These are phyloP conservation scores for Anableps anableps DNA, from an alignment of 2,797 vertebrate species.

Conservation along the genomic window DNA sequence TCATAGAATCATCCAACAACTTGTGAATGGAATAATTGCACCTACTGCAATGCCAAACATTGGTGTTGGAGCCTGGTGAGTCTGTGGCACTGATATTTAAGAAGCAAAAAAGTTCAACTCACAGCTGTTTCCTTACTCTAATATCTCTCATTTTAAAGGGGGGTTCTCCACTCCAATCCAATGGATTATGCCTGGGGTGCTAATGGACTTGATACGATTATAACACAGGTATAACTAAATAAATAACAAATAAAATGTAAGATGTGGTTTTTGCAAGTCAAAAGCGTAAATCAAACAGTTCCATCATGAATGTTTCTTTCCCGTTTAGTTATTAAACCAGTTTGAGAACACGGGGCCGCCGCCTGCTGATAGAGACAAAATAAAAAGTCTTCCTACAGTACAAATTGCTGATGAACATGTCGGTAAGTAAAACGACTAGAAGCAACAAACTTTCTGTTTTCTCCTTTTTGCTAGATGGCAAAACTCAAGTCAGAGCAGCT, in stretches of 20 bases:
- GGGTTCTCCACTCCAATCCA: slow-evolving; percentile 96
- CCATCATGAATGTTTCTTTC: background rate
- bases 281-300: background rate
- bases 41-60: slow-evolving; percentile 96
- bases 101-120: slow-evolving; percentile 1
- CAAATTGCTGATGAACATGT: slow-evolving; percentile 92
- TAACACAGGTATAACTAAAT: slow-evolving; percentile 89
- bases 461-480: background rate
- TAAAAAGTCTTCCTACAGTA: slow-evolving; percentile 93
- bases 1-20: slow-evolving; percentile 94
- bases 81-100: slow-evolving; percentile 26
- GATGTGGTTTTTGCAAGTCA: background rate
- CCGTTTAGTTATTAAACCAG: slow-evolving; percentile 92
- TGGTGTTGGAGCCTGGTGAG: slow-evolving; percentile 95
- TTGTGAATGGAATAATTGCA: slow-evolving; percentile 98
- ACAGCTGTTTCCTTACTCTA: background rate
- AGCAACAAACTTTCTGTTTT: background rate
- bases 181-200: slow-evolving; percentile 99
- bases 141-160: slow-evolving; percentile 78
- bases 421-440: slow-evolving; percentile 79
- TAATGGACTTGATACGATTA: slow-evolving; percentile 96
- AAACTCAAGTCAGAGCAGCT: background rate
- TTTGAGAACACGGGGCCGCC: slow-evolving; percentile 99
- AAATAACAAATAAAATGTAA: background rate
- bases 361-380: slow-evolving; percentile 95